Conservation (phyloP, 2,888 invertebrate genomes). For the Caenorhabditis afra region DNA sequence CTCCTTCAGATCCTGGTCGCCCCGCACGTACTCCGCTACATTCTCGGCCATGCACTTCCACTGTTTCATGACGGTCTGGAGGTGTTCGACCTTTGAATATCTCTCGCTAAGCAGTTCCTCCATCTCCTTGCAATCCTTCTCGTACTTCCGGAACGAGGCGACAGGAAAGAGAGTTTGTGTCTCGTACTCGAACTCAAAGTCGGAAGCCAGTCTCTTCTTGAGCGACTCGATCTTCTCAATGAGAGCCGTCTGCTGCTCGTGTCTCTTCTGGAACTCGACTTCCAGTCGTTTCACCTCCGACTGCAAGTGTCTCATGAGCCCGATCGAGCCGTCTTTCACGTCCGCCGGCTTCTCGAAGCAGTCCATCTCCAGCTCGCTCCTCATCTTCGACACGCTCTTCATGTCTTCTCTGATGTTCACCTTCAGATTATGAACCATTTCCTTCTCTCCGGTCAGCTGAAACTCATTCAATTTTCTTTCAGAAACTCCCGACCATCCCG, state of each 20-base stretch:
- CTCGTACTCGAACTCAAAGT: slow-evolving; percentile 46
- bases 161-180: slow-evolving; percentile 42
- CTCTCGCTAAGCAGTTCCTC: slow-evolving; percentile 31
- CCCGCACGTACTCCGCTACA: slow-evolving; percentile 21
- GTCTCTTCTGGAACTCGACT: slow-evolving; percentile 35
- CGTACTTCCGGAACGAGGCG: slow-evolving; percentile 25
- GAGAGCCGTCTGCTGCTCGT: slow-evolving; percentile 44
- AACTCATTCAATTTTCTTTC: neutral
- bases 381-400: slow-evolving; percentile 38
- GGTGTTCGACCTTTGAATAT: slow-evolving; percentile 23
- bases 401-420: slow-evolving; percentile 33
- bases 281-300: slow-evolving; percentile 46
- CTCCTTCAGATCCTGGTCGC: slow-evolving; percentile 20
- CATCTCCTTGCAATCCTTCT: slow-evolving; percentile 27
- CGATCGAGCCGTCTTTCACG: slow-evolving; percentile 45
- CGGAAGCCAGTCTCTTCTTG: slow-evolving; percentile 32
- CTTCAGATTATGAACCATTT: slow-evolving; percentile 45
- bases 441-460: slow-evolving; percentile 43
- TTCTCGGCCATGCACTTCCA: slow-evolving; percentile 30
- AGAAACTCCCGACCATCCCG: neutral
- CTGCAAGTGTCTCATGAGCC: slow-evolving; percentile 41
- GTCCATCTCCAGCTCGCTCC: slow-evolving; percentile 45
- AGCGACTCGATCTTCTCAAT: slow-evolving; percentile 39
- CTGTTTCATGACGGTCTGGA: slow-evolving; percentile 40
- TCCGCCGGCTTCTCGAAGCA: slow-evolving; percentile 31